Conservation (phyloP, 53 echinoderm and acorn worm species). For the Glandiceps talaboti region DNA sequence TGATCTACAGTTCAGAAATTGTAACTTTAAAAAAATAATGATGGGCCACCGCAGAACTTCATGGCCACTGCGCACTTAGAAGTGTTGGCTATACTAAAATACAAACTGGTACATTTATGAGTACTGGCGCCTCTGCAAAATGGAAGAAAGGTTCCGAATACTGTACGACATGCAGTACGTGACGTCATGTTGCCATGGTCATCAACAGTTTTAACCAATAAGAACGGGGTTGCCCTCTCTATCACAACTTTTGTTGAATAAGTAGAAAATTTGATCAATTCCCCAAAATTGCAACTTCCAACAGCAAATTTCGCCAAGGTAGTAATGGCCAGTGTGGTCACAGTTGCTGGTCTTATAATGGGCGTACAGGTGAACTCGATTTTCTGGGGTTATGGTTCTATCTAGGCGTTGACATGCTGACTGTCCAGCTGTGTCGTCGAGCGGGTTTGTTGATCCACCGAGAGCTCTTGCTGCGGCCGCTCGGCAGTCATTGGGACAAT, state of each 20-base stretch:
- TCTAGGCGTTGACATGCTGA: not conserved
- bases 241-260: not conserved
- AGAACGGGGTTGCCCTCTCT: not conserved
- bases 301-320: not conserved
- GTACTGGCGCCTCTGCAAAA: too few relatives aligned
- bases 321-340: not conserved
- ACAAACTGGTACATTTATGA: too few relatives aligned
- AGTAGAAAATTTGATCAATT: not conserved
- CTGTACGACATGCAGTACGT: not conserved
- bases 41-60: too few relatives aligned
- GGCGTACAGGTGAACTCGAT: not conserved
- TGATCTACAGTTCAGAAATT: too few relatives aligned
- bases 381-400: not conserved
- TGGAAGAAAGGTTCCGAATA: too few relatives aligned
- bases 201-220: not conserved
- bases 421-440: not conserved
- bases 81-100: too few relatives aligned
- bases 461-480: not conserved
- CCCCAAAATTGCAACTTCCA: not conserved
- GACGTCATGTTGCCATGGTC: not conserved
- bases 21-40: too few relatives aligned
- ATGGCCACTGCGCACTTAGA: too few relatives aligned
- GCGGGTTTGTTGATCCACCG: not conserved
- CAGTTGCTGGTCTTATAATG: not conserved
- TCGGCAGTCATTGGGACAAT: not conserved